phyloP scores from a whole-genome alignment of 2,113 vertebrate genomes.

The Varanus salvator region DNA sequence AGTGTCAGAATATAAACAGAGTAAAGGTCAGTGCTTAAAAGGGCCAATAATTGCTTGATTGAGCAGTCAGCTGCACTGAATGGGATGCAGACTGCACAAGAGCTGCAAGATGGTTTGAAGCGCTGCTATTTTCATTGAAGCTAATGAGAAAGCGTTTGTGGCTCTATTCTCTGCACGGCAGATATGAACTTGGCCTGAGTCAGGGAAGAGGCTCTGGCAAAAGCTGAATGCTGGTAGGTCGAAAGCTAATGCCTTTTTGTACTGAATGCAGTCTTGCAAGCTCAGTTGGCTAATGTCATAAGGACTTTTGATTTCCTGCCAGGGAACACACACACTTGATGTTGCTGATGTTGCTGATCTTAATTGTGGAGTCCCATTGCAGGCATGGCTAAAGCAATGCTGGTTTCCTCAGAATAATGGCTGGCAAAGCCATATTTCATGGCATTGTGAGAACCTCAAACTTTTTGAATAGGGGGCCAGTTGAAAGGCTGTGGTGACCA shows the following conservation, averaged over 20 bases:
- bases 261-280: neutral
- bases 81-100: neutral
- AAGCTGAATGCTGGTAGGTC: neutral
- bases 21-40: constrained; percentile 15
- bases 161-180: neutral
- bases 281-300: neutral
- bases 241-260: too few species aligned
- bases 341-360: neutral
- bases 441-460: neutral
- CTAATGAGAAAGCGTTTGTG: neutral
- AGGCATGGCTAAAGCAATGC: neutral
- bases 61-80: neutral
- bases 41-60: neutral
- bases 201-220: neutral
- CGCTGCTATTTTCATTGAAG: neutral
- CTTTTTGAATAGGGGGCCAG: too few species aligned
- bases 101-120: neutral
- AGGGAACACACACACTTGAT: neutral
- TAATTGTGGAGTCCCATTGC: neutral
- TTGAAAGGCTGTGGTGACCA: too few species aligned
- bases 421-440: neutral
- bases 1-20: constrained; percentile 3
- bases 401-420: neutral
- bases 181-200: neutral
- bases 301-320: neutral